A percentile compares a stretch with the other conserved stretches of the same genome.
Evolutionary conservation across 2,113 vertebrate genomes (phyloP).

Genomic region (Zosterops pallidus): DNA sequence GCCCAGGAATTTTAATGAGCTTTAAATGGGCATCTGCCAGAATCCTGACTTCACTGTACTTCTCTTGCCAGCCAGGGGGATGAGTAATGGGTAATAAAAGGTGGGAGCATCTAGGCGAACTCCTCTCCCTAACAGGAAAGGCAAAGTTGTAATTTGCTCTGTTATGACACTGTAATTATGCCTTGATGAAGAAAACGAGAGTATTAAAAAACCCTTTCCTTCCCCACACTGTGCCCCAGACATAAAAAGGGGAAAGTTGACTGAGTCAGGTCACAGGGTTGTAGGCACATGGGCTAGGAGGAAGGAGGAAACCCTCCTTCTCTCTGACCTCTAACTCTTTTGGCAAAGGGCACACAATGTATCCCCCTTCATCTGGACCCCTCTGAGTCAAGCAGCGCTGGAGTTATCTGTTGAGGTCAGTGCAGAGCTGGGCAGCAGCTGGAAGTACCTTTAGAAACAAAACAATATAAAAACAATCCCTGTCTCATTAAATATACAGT

Average conservation of each 20-base stretch:
- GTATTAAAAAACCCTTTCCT: constrained; percentile 9
- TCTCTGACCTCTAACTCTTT: neutral
- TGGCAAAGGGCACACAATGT: fast-evolving
- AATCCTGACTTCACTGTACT: constrained; percentile 62
- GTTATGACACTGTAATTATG: constrained; percentile 68
- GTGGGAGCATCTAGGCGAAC: constrained; percentile 41
- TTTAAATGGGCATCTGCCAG: constrained; percentile 79
- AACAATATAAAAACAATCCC: neutral
- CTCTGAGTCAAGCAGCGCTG: neutral
- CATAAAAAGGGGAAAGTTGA: neutral
- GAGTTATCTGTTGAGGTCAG: neutral
- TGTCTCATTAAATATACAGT: neutral
- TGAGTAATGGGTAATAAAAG: constrained; percentile 72
- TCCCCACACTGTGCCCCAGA: neutral
- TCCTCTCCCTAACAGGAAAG: constrained; percentile 62
- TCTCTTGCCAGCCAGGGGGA: constrained; percentile 61
- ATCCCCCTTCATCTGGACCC: fast-evolving
- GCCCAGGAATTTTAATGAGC: constrained; percentile 75
- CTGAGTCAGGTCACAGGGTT: neutral
- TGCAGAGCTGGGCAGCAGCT: neutral
- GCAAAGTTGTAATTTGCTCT: constrained; percentile 68
- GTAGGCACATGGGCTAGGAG: neutral
- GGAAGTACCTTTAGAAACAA: neutral
- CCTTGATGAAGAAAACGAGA: constrained; percentile 47
- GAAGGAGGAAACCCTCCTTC: neutral